Percentiles rank a stretch among this genome's conserved stretches.
Conservation (phyloP, 2,888 invertebrate genomes). For the Megamerina dolium region DNA sequence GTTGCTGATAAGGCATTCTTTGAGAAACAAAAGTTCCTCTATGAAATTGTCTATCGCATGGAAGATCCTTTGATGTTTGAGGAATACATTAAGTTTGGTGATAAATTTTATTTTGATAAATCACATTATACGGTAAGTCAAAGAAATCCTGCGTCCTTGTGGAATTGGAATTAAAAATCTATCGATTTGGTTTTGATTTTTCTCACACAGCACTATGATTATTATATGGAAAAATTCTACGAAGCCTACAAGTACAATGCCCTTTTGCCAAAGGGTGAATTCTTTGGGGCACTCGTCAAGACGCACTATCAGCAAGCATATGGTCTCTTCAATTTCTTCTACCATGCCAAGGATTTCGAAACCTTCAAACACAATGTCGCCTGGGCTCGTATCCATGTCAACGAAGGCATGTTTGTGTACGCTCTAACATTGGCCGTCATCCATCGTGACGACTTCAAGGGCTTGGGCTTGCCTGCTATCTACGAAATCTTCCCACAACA, state of each 20-base stretch:
- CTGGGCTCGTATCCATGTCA: conserved; percentile 60
- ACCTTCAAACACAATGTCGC: conserved; percentile 64
- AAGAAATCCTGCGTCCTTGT: not conserved
- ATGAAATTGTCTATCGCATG: too few relatives aligned
- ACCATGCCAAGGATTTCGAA: conserved; percentile 62
- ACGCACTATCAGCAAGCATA: conserved; percentile 54
- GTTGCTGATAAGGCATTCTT: conserved; percentile 33
- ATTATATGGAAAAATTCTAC: conserved; percentile 26
- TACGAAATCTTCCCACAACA: conserved; percentile 67
- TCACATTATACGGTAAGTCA: conserved; percentile 21
- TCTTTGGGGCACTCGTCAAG: conserved; percentile 51
- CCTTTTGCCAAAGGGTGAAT: conserved; percentile 52
- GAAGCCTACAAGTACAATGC: conserved; percentile 35
- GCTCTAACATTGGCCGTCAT: conserved; percentile 57
- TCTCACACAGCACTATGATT: conserved; percentile 23
- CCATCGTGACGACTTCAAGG: conserved; percentile 58
- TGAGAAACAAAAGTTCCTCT: too few relatives aligned
- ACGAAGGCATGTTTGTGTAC: conserved; percentile 63
- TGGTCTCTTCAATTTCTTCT: conserved; percentile 58
- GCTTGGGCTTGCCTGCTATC: conserved; percentile 61
- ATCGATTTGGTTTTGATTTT: not conserved
- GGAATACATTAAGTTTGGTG: conserved; percentile 41
- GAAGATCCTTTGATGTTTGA: too few relatives aligned
- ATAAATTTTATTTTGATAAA: conserved; percentile 49
- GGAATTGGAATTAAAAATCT: too few relatives aligned